Conservation (phyloP, 2,797 vertebrate genomes). For the Pangasius mekongensis region DNA sequence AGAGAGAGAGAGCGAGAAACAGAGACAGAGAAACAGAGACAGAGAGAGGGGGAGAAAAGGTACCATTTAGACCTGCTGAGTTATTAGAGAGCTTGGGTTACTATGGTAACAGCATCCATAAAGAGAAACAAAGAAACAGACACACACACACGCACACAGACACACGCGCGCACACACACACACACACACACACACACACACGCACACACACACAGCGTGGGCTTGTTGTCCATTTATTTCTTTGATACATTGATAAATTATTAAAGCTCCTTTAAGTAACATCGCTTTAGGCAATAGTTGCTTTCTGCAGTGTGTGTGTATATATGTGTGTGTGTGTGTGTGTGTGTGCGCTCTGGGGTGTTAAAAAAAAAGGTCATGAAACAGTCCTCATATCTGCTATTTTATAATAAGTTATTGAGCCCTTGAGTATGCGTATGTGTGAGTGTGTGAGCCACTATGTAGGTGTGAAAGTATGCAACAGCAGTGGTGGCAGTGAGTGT, state of each 20-base stretch:
- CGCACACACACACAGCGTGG: background rate
- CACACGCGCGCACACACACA: background rate
- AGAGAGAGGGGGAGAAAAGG: conserved; percentile 27
- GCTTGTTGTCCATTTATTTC: conserved; percentile 14
- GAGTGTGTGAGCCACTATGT: background rate
- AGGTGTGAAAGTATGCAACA: background rate
- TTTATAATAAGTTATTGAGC: background rate
- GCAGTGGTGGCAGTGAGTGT: background rate
- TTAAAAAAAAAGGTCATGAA: background rate
- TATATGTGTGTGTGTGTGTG: conserved; percentile 14
- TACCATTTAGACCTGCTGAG: conserved; percentile 42
- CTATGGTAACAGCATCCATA: conserved; percentile 50
- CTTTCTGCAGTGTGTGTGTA: conserved; percentile 20
- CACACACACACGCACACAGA: conserved; percentile 9
- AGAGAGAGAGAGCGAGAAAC: background rate
- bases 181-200: conserved; percentile 9
- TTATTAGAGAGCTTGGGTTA: conserved; percentile 44
- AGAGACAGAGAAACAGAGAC: background rate
- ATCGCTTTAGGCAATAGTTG: conserved; percentile 14
- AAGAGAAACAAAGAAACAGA: conserved; percentile 36
- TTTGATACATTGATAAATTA: conserved; percentile 54
- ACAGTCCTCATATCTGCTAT: background rate
- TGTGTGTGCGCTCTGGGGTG: background rate
- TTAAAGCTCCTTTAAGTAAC: conserved; percentile 43
- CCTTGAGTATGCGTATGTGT: background rate